Conservation (phyloP, 2,113 vertebrate species). For the Sula dactylatra region DNA sequence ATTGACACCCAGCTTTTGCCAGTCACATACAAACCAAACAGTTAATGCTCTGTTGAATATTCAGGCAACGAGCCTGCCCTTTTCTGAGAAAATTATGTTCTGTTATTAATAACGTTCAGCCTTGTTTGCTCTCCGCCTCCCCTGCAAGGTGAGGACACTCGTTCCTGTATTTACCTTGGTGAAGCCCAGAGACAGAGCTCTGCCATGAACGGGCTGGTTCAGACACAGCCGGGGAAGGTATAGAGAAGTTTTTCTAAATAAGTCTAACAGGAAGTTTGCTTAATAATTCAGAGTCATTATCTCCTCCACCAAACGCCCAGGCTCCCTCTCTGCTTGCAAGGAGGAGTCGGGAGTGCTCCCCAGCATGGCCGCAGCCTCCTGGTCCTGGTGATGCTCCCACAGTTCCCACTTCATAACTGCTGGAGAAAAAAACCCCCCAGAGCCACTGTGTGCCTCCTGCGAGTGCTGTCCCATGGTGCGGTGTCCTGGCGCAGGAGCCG, state of each 20-base stretch:
- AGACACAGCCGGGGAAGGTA: not conserved
- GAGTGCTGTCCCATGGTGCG: rapidly evolving
- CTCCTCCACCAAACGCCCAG: not conserved
- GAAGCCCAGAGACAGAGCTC: not conserved
- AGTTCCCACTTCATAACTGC: not conserved
- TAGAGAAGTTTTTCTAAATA: not conserved
- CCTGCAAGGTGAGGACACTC: not conserved
- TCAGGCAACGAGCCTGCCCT: constrained; percentile 41
- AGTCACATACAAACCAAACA: constrained; percentile 36
- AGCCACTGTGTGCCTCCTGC: rapidly evolving
- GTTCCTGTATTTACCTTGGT: not conserved
- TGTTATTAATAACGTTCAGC: not conserved
- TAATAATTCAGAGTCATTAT: not conserved
- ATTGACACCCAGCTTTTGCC: constrained; percentile 41
- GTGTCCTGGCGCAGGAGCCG: not conserved
- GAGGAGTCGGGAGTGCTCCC: not conserved
- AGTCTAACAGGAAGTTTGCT: not conserved
- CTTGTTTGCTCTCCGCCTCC: not conserved
- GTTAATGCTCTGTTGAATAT: constrained; percentile 29
- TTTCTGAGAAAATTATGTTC: constrained; percentile 26
- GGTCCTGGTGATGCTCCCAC: not conserved
- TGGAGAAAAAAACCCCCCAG: not conserved
- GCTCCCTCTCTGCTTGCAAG: not conserved
- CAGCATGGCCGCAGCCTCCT: not conserved
- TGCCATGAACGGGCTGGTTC: not conserved